Evolutionary conservation across 2,888 invertebrate species (phyloP), one percentile per base, ranked within the genome.

Genomic region (Sphinx pinastri): DNA sequence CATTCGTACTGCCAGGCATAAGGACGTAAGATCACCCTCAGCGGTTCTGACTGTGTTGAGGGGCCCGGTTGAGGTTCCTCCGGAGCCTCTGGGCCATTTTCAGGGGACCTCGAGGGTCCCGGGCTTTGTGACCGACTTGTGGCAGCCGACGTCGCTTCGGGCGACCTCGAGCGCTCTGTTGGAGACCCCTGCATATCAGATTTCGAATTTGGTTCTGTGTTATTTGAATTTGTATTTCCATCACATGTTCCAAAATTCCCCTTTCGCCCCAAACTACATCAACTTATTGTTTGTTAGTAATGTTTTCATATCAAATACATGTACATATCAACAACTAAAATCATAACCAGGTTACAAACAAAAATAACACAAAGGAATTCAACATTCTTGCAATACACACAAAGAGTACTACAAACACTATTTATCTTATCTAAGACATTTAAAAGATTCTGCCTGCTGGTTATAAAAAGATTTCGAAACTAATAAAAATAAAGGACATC

Each of bases 1-100:
- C 88, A 89, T 90, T 92, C 92, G 93, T 93, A 92, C 93, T 90
- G 93, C 93, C 93, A 93, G 93, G 92, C 93, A 92, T 88, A 92
- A 89, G 88, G 92, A 89, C 88, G 90, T 88, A 87, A 88, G 90
- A 86, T 93, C 93, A 93, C 93, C 93, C 88, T 92, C 90, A 88
- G 84, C 89, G 88, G 79, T 86, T 91, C 88, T 76, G 88, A 74
- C 78, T 81, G 83, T 71, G 84, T 77, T 71, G 93, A 92, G 84
- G 90, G 83, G 71, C 91, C 91, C 77, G 89, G 83, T 83, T 84
- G 84, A 80, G 91, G 86, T 81, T 88, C 89, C 76, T 72, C 78
- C 55, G 84, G 79, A 72, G 78, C 79, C 76, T 72, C 75, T 67
- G 74, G 69, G 67, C 83, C 85, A 66, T 79, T 75, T 75, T 82